These are phyloP conservation scores for Leptoteleia sp. DNA, from an alignment of 1,140 invertebrate species.

Conservation along the genomic window DNA sequence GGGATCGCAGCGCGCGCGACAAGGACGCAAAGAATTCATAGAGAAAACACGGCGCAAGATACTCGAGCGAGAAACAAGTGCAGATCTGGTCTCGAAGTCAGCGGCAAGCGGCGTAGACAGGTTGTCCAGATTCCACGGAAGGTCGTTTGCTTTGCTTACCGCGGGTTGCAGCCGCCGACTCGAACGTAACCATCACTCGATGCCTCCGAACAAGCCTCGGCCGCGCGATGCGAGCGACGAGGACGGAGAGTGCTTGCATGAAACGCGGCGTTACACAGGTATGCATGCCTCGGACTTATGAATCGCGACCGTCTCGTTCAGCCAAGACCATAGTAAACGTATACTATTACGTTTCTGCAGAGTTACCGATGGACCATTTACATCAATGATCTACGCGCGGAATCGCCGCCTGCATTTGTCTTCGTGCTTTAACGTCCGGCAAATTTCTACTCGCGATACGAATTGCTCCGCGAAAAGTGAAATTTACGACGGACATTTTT, in stretches of 20 bases:
- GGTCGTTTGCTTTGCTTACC: conserved; percentile 82
- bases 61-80: conserved; percentile 73
- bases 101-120: conserved; percentile 79
- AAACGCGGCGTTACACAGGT: conserved; percentile 50
- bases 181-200: conserved; percentile 72
- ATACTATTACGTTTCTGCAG: conserved; percentile 64
- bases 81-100: conserved; percentile 72
- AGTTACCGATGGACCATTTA: conserved; percentile 64
- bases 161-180: conserved; percentile 76
- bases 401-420: conserved; percentile 49
- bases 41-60: conserved; percentile 51
- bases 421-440: conserved; percentile 26
- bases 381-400: conserved; percentile 61
- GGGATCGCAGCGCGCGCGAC: conserved; percentile 3
- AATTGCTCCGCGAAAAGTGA: conserved; percentile 30
- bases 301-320: conserved; percentile 66
- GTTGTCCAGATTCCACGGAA: conserved; percentile 82
- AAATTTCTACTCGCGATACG: conserved; percentile 15
- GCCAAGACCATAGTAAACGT: conserved; percentile 60
- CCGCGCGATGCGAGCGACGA: conserved; percentile 34
- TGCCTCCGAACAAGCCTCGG: conserved; percentile 62
- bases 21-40: conserved; percentile 40
- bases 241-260: conserved; percentile 52
- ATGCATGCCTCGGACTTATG: conserved; percentile 60
- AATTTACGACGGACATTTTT: conserved; percentile 16